Percentiles rank a stretch among this genome's conserved stretches.
These are phyloP conservation scores for Odontocerum albicorne DNA, from an alignment of 2,888 invertebrate genomes.

Conservation along the genomic window DNA sequence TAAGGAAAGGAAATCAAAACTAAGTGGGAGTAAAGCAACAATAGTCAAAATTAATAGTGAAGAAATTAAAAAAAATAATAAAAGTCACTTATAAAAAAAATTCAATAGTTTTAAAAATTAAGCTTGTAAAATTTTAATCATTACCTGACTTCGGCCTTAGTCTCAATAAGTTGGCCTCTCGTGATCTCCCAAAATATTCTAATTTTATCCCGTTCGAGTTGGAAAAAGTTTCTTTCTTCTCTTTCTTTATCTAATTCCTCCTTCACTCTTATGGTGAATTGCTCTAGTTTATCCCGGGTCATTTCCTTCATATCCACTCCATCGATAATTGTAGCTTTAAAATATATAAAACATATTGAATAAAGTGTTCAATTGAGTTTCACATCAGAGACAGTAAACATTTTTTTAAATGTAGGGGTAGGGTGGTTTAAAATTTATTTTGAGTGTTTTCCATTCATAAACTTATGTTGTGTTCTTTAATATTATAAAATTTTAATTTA, in stretches of 20 bases:
- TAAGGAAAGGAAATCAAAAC: no score
- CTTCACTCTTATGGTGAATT: conserved; percentile 80
- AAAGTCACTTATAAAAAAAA: no score
- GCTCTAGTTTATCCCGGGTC: conserved; percentile 90
- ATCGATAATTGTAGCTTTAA: conserved; percentile 63
- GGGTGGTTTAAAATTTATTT: background rate
- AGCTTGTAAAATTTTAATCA: background rate
- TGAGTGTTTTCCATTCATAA: background rate
- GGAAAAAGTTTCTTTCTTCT: conserved; percentile 94
- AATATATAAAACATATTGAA: background rate
- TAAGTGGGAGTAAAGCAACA: no score
- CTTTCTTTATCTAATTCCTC: conserved; percentile 92
- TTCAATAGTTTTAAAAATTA: conserved; percentile 5
- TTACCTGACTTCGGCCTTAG: conserved; percentile 53
- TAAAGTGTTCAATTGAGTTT: background rate
- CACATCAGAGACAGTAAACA: no score
- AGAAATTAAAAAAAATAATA: no score
- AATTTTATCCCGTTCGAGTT: conserved; percentile 91
- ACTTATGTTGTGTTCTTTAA: background rate
- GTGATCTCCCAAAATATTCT: conserved; percentile 96
- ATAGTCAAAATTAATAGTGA: no score
- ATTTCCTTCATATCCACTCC: conserved; percentile 91
- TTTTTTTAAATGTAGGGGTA: no score
- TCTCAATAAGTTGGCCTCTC: conserved; percentile 84
- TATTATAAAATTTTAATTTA: background rate